These are phyloP conservation scores for Nesometra sesokonis DNA, from an alignment of 35 echinoderm and acorn worm species.

Conservation along the genomic window DNA sequence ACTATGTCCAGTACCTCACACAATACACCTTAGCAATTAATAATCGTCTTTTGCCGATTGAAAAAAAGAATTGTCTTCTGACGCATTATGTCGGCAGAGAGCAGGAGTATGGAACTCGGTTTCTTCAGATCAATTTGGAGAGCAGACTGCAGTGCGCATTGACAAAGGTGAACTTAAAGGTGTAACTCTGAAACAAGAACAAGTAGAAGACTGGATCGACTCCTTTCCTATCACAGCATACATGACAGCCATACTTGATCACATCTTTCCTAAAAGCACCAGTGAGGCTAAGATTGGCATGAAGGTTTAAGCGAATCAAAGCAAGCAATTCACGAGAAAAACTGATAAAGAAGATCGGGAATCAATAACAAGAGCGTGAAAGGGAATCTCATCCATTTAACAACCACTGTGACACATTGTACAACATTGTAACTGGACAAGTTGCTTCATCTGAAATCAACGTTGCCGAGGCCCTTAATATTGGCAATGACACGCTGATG, in stretches of 20 bases:
- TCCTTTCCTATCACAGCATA: constrained; percentile 28
- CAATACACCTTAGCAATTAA: constrained; percentile 11
- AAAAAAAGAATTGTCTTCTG: constrained; percentile 13
- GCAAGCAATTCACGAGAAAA: too few species aligned
- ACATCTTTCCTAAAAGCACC: constrained; percentile 18
- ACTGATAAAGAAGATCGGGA: too few species aligned
- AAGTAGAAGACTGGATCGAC: constrained; percentile 29
- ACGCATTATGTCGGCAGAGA: constrained; percentile 11
- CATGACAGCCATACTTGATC: constrained; percentile 14
- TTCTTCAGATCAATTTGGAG: constrained; percentile 24
- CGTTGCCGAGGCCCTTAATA: too few species aligned
- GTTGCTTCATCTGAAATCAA: too few species aligned
- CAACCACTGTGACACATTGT: too few species aligned
- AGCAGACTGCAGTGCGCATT: constrained; percentile 14
- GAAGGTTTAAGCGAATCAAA: constrained; percentile 7
- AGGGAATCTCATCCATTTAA: too few species aligned
- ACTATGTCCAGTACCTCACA: constrained; percentile 18
- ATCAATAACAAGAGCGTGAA: too few species aligned
- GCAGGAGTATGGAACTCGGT: constrained; percentile 11
- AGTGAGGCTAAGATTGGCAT: not conserved
- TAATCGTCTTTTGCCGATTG: not conserved
- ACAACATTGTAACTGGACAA: too few species aligned
- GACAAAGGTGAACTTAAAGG: constrained; percentile 11
- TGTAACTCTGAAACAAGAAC: constrained; percentile 10
- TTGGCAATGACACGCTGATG: too few species aligned